phyloP scores from a whole-genome alignment of 2,797 vertebrate species.

The Botia almorhae region DNA sequence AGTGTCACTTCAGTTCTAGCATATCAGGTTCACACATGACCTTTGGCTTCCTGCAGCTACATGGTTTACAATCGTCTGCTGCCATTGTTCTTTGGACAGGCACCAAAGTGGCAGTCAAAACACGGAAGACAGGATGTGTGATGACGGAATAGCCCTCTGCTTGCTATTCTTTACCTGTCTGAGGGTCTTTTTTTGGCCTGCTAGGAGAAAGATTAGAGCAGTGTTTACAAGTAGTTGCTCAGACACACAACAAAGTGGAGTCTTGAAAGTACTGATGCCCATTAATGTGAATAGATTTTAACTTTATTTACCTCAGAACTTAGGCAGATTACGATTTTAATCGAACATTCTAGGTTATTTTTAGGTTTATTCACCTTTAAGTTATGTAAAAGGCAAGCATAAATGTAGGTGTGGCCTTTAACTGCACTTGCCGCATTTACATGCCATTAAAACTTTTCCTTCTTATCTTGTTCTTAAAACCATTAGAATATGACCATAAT shows the following conservation, averaged over 20 bases:
- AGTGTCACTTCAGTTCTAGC: conserved; percentile 2
- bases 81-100: background rate
- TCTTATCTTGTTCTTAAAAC: background rate
- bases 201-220: background rate
- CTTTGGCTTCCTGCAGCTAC: background rate
- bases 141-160: background rate
- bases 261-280: background rate
- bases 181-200: conserved; percentile 24
- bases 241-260: conserved; percentile 12
- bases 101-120: conserved; percentile 35
- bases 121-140: conserved; percentile 35
- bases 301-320: background rate
- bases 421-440: conserved; percentile 8
- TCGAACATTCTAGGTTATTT: background rate
- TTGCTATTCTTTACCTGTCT: conserved; percentile 36
- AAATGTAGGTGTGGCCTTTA: background rate
- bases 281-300: background rate
- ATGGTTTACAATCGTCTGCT: background rate
- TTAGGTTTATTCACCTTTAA: background rate
- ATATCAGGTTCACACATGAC: conserved; percentile 24
- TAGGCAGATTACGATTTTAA: background rate
- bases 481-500: background rate
- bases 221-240: background rate
- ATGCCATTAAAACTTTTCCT: background rate
- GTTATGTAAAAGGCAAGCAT: background rate